Base-by-base conservation (phyloP, 2,888 invertebrate species). In the Drosophila aldrichi region DNA sequence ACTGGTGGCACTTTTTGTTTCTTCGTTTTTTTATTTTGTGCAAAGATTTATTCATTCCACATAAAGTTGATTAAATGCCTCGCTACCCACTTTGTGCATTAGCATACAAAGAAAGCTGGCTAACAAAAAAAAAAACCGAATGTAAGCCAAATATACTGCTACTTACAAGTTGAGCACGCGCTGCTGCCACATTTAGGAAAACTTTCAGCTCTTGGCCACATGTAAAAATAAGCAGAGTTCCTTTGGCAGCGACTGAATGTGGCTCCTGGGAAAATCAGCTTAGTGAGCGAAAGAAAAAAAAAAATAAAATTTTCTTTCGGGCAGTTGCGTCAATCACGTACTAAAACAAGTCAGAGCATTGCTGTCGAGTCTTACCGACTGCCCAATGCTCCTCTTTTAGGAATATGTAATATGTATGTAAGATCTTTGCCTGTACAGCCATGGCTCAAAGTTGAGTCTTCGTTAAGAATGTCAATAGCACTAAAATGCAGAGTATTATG, bases 21-120 rank as follows among this genome's bases (percentile, higher is more conserved):
- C 14, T 1, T 36, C 1, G 55, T n/a, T 25, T 25, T 34, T 18
- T 34, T 34, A 34, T 55, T 52, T 40, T 25, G 3, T 3, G 20
- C 4, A 49, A 8, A 54, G 60, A 56, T 55, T 63, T 48, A 64
- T 88, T 79, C 79, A 70, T 82, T 72, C 57, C 70, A 61, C 81
- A 77, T 82, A 86, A 82, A 86, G 83, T 83, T 83, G 83, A 88
- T 83, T 86, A 83, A 83, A 88, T 80, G 83, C 71, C 67, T 56
- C 54, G 44, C 62, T 49, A 44, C 69, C 22, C 70, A 59, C 63
- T 66, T 56, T 44, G 12, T 63, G 83, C 81, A 86, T 82, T 85
- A 88, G 77, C 82, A 79, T 82, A 67, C 70, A 76, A 73, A 63
- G 58, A 46, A 57, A 68, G 44, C 63, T 59, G 68, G 18, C 46